A percentile compares a stretch with the other conserved stretches of the same genome.
These are phyloP conservation scores for Lordiphosa stackelbergi DNA, from an alignment of 1,140 invertebrate species.

Conservation along the genomic window DNA sequence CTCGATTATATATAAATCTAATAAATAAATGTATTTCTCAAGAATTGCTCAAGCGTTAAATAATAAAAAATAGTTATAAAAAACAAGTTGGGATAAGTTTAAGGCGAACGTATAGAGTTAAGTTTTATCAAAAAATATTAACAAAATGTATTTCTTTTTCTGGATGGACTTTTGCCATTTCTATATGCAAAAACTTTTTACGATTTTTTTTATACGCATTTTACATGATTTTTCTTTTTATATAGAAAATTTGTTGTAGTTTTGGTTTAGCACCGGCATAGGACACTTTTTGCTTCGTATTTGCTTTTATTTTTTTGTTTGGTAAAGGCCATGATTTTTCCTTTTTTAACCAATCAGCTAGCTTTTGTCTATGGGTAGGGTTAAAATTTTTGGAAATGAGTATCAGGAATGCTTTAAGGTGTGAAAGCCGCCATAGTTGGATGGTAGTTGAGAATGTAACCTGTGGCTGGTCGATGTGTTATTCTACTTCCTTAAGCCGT, in stretches of 20 bases:
- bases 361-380: conserved; percentile 42
- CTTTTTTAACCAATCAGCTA: conserved; percentile 2
- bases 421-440: conserved; percentile 19
- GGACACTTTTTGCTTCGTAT: conserved; percentile 72
- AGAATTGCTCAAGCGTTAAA: conserved; percentile 63
- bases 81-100: conserved; percentile 44
- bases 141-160: conserved; percentile 52
- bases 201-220: conserved; percentile 49
- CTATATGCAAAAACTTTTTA: conserved; percentile 45
- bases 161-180: conserved; percentile 66
- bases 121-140: conserved; percentile 70
- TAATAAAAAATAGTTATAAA: conserved; percentile 46
- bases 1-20: conserved; percentile 37
- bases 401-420: conserved; percentile 69
- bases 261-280: conserved; percentile 75
- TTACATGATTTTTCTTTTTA: conserved; percentile 32
- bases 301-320: conserved; percentile 42
- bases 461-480: conserved; percentile 45
- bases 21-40: conserved; percentile 68
- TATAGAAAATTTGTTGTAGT: conserved; percentile 53
- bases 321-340: conserved; percentile 17
- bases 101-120: conserved; percentile 54
- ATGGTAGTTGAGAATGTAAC: conserved; percentile 27
- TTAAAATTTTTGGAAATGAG: conserved; percentile 67
- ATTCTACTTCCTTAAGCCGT: conserved; percentile 19